Percentiles rank a stretch among this genome's conserved stretches.
Evolutionary conservation across 2,113 vertebrate species (phyloP).

Genomic region (Physeter macrocephalus): DNA sequence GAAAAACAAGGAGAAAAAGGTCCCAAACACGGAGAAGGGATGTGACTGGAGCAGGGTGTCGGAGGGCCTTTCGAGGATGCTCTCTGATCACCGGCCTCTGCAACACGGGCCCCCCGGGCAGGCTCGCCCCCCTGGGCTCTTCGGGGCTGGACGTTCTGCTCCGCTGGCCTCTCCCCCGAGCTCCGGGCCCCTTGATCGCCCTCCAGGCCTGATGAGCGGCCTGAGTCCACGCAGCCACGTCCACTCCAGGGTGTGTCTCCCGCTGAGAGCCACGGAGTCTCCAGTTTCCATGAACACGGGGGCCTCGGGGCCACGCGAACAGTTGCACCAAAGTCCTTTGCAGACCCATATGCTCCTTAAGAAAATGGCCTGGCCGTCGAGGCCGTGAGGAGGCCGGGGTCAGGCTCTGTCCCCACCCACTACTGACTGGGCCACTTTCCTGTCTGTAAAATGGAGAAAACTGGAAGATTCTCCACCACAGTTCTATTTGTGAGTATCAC

Average conservation of each 20-base stretch:
- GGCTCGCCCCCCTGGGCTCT: not conserved
- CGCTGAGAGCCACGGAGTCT: not conserved
- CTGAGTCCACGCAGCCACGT: accelerated
- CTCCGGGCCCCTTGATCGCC: not conserved
- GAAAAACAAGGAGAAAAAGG: not conserved
- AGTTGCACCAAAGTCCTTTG: accelerated
- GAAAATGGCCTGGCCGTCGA: accelerated
- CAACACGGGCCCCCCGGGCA: accelerated
- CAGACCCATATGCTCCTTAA: accelerated
- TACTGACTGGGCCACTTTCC: not conserved
- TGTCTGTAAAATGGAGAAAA: too few species aligned
- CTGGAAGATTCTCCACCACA: too few species aligned
- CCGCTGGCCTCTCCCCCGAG: not conserved
- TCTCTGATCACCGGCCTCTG: accelerated
- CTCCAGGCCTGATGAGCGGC: accelerated
- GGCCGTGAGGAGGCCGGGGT: accelerated
- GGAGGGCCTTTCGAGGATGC: accelerated
- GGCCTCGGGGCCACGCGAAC: accelerated
- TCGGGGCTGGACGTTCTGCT: not conserved
- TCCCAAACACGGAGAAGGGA: not conserved
- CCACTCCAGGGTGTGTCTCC: accelerated
- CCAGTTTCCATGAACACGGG: accelerated
- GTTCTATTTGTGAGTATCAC: accelerated
- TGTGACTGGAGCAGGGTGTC: accelerated
- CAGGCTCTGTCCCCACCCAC: accelerated